A percentile compares a stretch with the other conserved stretches of the same genome.
Conservation (phyloP, 2,113 vertebrate species). For the Oryzias celebensis region DNA sequence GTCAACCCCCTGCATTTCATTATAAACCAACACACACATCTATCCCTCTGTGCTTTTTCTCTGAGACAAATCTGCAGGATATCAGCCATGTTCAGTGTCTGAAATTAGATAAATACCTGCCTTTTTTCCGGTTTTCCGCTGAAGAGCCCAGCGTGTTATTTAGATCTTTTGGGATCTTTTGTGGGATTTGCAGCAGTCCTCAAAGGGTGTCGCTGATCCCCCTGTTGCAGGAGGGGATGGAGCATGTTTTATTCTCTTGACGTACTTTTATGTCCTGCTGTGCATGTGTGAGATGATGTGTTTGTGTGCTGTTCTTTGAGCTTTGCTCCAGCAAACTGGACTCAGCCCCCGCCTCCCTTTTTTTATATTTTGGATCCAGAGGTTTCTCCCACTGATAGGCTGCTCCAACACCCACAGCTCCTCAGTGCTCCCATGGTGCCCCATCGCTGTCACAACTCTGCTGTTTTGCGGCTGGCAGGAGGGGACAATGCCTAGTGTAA, state of each 20-base stretch:
- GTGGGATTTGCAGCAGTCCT: slow-evolving; percentile 40
- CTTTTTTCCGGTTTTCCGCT: slow-evolving; percentile 30
- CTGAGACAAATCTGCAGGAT: slow-evolving; percentile 18
- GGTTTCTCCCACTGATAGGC: slow-evolving; percentile 36
- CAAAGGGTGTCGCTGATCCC: slow-evolving; percentile 50
- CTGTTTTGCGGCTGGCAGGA: slow-evolving; percentile 46
- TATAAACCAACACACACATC: slow-evolving; percentile 35
- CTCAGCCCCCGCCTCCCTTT: slow-evolving; percentile 16
- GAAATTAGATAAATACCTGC: slow-evolving; percentile 20
- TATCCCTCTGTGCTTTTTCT: slow-evolving; percentile 4
- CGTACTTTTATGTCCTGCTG: slow-evolving; percentile 40
- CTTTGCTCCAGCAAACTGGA: slow-evolving; percentile 15
- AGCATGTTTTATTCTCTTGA: slow-evolving; percentile 52
- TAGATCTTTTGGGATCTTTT: slow-evolving; percentile 25
- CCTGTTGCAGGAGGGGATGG: slow-evolving; percentile 33
- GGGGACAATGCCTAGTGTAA: slow-evolving; percentile 59
- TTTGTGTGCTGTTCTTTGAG: slow-evolving; percentile 2
- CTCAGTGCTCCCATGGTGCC: slow-evolving; percentile 46
- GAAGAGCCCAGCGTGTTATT: slow-evolving; percentile 31
- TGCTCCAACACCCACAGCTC: slow-evolving; percentile 40
- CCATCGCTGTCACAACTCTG: slow-evolving; percentile 54
- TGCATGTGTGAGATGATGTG: slow-evolving; percentile 5
- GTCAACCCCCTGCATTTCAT: slow-evolving; percentile 70
- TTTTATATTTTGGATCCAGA: slow-evolving; percentile 15
- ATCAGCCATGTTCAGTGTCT: slow-evolving; percentile 31